A percentile compares a stretch with the other conserved stretches of the same genome.
phyloP scores from a whole-genome alignment of 1,140 invertebrate species.

The Zaprionus camerounensis region DNA sequence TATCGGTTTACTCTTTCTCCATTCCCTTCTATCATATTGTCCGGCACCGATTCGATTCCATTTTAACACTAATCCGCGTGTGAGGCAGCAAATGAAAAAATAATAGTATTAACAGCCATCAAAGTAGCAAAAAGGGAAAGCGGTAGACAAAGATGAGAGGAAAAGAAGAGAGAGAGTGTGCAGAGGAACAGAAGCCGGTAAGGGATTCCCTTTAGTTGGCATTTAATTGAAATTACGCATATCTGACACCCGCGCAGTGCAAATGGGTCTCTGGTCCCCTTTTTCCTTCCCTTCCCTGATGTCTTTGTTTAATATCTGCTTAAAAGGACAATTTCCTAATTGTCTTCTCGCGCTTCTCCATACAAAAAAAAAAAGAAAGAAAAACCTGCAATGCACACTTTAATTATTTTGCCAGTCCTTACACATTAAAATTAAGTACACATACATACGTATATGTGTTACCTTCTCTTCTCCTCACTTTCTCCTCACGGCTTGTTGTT shows the following conservation, averaged over 20 bases:
- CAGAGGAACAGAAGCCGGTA: slow-evolving; percentile 21
- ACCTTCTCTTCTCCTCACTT: neutral
- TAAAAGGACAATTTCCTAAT: slow-evolving; percentile 71
- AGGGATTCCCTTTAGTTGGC: slow-evolving; percentile 27
- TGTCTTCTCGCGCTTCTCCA: slow-evolving; percentile 56
- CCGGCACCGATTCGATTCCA: slow-evolving; percentile 51
- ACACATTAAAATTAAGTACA: slow-evolving; percentile 70
- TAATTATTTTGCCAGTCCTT: slow-evolving; percentile 69
- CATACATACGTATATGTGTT: slow-evolving; percentile 30
- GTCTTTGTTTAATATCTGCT: slow-evolving; percentile 25
- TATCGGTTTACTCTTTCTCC: neutral
- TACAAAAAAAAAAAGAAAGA: slow-evolving; percentile 36
- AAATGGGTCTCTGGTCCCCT: slow-evolving; percentile 1
- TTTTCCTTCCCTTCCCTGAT: neutral
- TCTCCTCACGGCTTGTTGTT: slow-evolving; percentile 48
- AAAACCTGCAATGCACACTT: slow-evolving; percentile 68
- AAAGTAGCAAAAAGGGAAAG: slow-evolving; percentile 30
- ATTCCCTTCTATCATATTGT: neutral
- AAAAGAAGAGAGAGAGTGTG: slow-evolving; percentile 12
- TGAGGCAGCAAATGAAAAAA: slow-evolving; percentile 72
- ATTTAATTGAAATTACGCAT: slow-evolving; percentile 63
- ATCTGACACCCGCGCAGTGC: slow-evolving; percentile 29
- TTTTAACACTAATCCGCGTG: slow-evolving; percentile 64
- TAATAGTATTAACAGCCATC: slow-evolving; percentile 63
- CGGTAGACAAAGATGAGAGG: slow-evolving; percentile 7